Evolutionary conservation across 2,888 invertebrate species (phyloP).

Genomic region (Dasypogon diadema): DNA sequence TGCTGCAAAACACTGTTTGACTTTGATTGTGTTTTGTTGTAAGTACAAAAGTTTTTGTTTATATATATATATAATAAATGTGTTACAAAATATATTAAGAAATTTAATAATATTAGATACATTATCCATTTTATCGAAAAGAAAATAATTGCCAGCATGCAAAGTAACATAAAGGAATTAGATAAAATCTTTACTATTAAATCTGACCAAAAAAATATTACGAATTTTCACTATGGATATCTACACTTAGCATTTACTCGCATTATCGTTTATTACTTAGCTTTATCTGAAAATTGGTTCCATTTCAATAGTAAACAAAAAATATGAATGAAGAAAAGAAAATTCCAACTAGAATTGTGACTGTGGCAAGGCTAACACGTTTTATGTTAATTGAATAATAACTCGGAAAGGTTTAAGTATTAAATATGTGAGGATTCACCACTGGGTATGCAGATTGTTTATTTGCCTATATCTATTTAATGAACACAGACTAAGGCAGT

Average conservation of each 20-base stretch:
- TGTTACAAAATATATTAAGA: slow-evolving; percentile 19
- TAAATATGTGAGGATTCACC: too few relatives aligned
- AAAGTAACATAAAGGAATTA: slow-evolving; percentile 55
- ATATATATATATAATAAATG: slow-evolving; percentile 9
- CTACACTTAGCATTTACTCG: slow-evolving; percentile 8
- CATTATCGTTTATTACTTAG: not conserved
- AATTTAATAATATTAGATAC: slow-evolving; percentile 34
- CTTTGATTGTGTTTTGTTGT: slow-evolving; percentile 35
- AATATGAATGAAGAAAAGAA: not conserved
- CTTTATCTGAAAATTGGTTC: slow-evolving; percentile 29
- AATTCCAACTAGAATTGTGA: not conserved
- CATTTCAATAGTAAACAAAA: not conserved
- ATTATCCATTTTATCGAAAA: slow-evolving; percentile 33
- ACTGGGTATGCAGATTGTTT: too few relatives aligned
- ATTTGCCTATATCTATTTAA: too few relatives aligned
- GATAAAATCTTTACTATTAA: slow-evolving; percentile 21
- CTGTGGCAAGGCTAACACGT: too few relatives aligned
- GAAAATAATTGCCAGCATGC: slow-evolving; percentile 60
- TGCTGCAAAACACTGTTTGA: slow-evolving; percentile 62
- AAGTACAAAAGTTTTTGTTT: slow-evolving; percentile 35
- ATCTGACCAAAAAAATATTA: slow-evolving; percentile 17
- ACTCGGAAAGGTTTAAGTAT: too few relatives aligned
- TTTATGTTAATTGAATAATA: too few relatives aligned
- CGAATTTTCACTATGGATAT: slow-evolving; percentile 1
- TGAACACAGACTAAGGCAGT: too few relatives aligned